Percentiles rank a stretch among this genome's conserved stretches.
phyloP scores from a whole-genome alignment of 1,140 invertebrate genomes.

The Oppia nitens region DNA sequence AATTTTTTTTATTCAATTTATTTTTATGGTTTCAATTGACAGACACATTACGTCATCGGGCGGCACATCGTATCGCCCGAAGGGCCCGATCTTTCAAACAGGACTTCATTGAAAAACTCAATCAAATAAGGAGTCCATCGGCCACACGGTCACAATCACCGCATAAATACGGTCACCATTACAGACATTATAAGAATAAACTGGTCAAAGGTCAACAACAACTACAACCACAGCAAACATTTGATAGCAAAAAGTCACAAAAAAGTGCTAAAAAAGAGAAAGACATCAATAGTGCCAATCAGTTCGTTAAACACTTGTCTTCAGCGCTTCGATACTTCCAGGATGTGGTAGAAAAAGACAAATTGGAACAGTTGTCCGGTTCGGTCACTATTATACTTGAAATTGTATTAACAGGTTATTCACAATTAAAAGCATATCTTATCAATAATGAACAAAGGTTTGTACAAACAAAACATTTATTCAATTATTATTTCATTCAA shows the following conservation, averaged over 20 bases:
- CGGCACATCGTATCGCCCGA: slow-evolving; percentile 39
- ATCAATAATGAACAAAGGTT: slow-evolving; percentile 49
- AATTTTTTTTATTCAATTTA: no score
- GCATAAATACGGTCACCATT: slow-evolving; percentile 4
- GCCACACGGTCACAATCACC: slow-evolving; percentile 20
- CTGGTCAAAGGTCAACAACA: no score
- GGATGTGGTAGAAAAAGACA: slow-evolving; percentile 71
- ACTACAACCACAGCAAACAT: not conserved
- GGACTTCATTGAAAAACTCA: slow-evolving; percentile 70
- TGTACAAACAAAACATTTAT: no score
- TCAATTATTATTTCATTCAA: no score
- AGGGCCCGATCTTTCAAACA: slow-evolving; percentile 75
- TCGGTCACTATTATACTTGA: slow-evolving; percentile 81
- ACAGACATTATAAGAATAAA: not conserved
- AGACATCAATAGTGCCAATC: not conserved
- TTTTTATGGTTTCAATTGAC: no score
- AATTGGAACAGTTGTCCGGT: slow-evolving; percentile 69
- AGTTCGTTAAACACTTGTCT: slow-evolving; percentile 15
- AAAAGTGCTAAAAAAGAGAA: not conserved
- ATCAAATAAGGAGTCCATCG: slow-evolving; percentile 55
- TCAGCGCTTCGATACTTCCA: slow-evolving; percentile 66
- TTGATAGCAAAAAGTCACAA: not conserved
- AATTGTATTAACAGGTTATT: slow-evolving; percentile 70
- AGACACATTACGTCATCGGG: not conserved
- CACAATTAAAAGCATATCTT: slow-evolving; percentile 44